Evolutionary conservation across 2,888 invertebrate genomes (phyloP).

Genomic region (Dioctria rufipes): DNA sequence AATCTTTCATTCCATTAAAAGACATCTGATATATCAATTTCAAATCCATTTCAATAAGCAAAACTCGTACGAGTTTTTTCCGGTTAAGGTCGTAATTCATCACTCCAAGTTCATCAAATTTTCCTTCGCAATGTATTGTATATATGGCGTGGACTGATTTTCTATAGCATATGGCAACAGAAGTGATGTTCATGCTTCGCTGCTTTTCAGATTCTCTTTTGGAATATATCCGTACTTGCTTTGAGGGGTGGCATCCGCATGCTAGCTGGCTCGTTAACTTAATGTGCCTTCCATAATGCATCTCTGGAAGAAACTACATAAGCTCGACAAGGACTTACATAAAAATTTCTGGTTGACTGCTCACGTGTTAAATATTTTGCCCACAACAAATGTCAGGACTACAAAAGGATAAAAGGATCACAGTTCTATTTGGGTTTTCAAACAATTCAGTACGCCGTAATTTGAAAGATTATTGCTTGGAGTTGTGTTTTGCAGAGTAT

Average conservation of each 20-base stretch:
- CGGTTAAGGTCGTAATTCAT: constrained; percentile 33
- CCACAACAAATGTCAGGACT: constrained; percentile 58
- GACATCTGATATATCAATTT: not conserved
- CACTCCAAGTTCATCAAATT: constrained; percentile 39
- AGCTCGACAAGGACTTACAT: constrained; percentile 16
- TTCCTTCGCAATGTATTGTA: constrained; percentile 18
- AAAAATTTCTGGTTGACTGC: constrained; percentile 57
- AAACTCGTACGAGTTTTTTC: too few relatives aligned
- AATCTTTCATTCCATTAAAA: too few relatives aligned
- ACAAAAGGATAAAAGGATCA: constrained; percentile 55
- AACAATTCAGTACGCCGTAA: constrained; percentile 50
- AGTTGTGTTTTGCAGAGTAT: not conserved
- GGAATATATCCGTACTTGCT: not conserved
- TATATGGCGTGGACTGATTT: not conserved
- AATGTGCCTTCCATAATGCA: constrained; percentile 53
- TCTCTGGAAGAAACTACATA: constrained; percentile 30
- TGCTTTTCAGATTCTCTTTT: constrained; percentile 25
- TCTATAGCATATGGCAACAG: constrained; percentile 46
- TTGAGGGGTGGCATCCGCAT: constrained; percentile 37
- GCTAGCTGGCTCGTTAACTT: constrained; percentile 38
- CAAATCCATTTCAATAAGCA: not conserved
- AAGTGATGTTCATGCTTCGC: constrained; percentile 48
- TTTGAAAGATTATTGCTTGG: constrained; percentile 9
- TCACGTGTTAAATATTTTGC: constrained; percentile 59
- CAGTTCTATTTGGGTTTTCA: constrained; percentile 30